Conservation (phyloP, 2,888 invertebrate genomes). For the Epinotia bilunana region DNA sequence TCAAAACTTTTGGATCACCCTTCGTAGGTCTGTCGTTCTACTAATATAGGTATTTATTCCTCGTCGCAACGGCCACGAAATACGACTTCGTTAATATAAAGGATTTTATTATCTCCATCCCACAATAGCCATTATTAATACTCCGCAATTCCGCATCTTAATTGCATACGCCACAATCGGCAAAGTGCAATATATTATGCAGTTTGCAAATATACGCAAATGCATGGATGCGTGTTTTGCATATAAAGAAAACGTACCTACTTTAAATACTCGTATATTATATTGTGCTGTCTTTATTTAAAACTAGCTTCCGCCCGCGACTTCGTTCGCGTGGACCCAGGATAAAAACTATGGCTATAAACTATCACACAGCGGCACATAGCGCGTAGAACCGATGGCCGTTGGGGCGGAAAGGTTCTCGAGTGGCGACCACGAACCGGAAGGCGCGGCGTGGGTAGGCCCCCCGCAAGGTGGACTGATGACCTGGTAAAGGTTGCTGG, state of each 20-base stretch:
- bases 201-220: constrained; percentile 23
- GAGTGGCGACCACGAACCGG: too few relatives aligned
- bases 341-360: too few relatives aligned
- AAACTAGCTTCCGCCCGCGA: too few relatives aligned
- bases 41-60: neutral
- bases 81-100: constrained; percentile 33
- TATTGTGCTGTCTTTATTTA: neutral
- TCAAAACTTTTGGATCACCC: too few relatives aligned
- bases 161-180: neutral
- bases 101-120: constrained; percentile 20
- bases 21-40: too few relatives aligned
- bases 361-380: too few relatives aligned
- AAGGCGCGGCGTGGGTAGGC: too few relatives aligned
- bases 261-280: neutral
- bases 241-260: neutral
- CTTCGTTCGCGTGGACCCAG: too few relatives aligned
- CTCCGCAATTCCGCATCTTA: constrained; percentile 29
- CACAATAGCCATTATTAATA: constrained; percentile 22
- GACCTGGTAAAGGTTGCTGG: too few relatives aligned
- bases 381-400: too few relatives aligned
- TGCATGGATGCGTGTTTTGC: constrained; percentile 9
- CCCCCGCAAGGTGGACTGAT: too few relatives aligned
- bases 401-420: too few relatives aligned
- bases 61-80: constrained; percentile 13
- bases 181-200: constrained; percentile 22